Percentiles rank a stretch among this genome's conserved stretches.
These are phyloP conservation scores for Pedicia rivosa DNA, from an alignment of 2,888 invertebrate species.

Conservation along the genomic window DNA sequence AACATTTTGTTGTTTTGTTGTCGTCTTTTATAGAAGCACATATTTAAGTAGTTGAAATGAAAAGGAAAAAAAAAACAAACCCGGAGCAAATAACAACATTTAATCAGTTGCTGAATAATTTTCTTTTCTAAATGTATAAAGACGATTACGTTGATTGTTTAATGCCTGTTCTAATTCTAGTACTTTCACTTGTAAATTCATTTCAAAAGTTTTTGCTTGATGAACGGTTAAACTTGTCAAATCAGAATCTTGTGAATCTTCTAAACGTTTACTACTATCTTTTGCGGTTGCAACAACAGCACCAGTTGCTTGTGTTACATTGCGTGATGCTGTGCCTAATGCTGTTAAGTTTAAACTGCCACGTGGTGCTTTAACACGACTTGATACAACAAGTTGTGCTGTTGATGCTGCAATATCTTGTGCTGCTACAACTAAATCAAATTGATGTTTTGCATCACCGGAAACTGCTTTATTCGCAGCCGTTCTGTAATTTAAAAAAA, in stretches of 20 bases:
- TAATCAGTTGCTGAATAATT: constrained; percentile 47
- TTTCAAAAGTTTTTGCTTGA: constrained; percentile 88
- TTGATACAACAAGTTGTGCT: constrained; percentile 93
- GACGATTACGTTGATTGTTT: constrained; percentile 68
- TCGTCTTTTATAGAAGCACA: no score
- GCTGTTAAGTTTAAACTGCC: constrained; percentile 62
- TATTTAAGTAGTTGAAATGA: no score
- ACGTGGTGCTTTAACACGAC: constrained; percentile 85
- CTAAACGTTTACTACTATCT: constrained; percentile 68
- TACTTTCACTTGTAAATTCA: constrained; percentile 93
- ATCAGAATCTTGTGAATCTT: constrained; percentile 82
- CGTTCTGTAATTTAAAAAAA: constrained; percentile 44
- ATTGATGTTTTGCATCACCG: constrained; percentile 61
- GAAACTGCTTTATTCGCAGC: constrained; percentile 86
- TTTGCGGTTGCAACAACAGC: constrained; percentile 89
- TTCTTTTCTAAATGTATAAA: constrained; percentile 75
- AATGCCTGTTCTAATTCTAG: constrained; percentile 83
- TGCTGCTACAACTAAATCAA: constrained; percentile 76
- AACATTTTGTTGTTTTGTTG: no score
- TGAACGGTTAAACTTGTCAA: constrained; percentile 79
- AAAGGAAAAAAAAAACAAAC: no score
- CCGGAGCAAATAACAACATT: no score
- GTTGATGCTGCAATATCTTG: constrained; percentile 94
- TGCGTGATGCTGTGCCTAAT: constrained; percentile 70
- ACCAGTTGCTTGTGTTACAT: constrained; percentile 82